Conservation (phyloP, 1,140 invertebrate genomes). For the Diabrotica undecimpunctata region DNA sequence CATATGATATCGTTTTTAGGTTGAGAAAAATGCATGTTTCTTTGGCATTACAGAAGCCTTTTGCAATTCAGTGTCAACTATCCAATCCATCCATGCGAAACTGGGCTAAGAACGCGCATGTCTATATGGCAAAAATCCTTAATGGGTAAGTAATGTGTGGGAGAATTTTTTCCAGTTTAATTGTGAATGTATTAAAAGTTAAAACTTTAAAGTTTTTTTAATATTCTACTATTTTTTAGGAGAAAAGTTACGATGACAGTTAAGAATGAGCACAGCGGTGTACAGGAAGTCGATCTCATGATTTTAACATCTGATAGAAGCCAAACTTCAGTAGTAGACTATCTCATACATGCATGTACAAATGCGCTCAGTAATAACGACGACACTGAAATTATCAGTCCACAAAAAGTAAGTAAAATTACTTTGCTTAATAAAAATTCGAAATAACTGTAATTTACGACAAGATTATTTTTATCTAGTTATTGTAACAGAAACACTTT, state of each 20-base stretch:
- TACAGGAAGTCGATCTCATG: conserved; percentile 31
- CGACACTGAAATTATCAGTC: background rate
- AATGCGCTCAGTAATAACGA: background rate
- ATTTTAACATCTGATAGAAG: conserved; percentile 30
- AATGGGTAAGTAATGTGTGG: conserved; percentile 28
- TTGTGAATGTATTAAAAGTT: background rate
- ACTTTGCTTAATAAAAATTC: background rate
- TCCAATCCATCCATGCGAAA: conserved; percentile 21
- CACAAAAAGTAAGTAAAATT: background rate
- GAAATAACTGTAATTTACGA: too few relatives aligned
- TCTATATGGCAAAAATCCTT: conserved; percentile 25
- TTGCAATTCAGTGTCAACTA: conserved; percentile 28
- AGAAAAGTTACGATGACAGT: conserved; percentile 29
- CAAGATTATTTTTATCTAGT: too few relatives aligned
- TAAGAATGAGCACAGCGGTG: conserved; percentile 20
- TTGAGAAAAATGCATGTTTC: too few relatives aligned
- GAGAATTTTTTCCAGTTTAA: background rate
- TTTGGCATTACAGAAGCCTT: conserved; percentile 14
- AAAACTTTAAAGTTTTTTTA: conserved; percentile 3
- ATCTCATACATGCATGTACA: conserved; percentile 21
- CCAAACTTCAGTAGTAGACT: conserved; percentile 27
- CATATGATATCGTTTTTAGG: too few relatives aligned
- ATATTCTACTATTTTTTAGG: conserved; percentile 12
- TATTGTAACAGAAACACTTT: too few relatives aligned
- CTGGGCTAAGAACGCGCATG: conserved; percentile 28